Percentiles rank a stretch among this genome's conserved stretches.
Conservation (phyloP, 1,140 invertebrate genomes). For the Leguminivora glycinivorella region DNA sequence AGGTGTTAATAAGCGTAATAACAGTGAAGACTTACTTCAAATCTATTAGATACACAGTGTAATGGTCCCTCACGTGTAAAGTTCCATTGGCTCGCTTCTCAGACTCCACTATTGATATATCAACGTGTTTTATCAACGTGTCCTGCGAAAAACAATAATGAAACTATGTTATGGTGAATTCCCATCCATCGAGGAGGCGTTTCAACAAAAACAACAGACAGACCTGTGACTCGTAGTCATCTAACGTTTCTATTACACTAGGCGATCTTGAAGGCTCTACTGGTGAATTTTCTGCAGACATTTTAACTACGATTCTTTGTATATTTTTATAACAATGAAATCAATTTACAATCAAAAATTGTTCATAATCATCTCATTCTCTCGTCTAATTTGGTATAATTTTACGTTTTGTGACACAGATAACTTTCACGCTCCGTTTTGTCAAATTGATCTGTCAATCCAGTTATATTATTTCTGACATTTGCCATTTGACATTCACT, state of each 20-base stretch:
- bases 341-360: slow-evolving; percentile 4
- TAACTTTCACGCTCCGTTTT: background rate
- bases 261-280: slow-evolving; percentile 56
- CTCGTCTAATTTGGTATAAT: background rate
- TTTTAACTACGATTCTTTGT: slow-evolving; percentile 34
- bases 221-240: slow-evolving; percentile 68
- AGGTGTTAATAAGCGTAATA: slow-evolving; percentile 45
- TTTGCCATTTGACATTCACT: background rate
- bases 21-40: slow-evolving; percentile 82
- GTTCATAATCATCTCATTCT: slow-evolving; percentile 20
- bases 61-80: slow-evolving; percentile 89
- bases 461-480: background rate
- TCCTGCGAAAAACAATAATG: slow-evolving; percentile 80
- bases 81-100: slow-evolving; percentile 89
- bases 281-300: slow-evolving; percentile 68
- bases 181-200: slow-evolving; percentile 21
- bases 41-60: slow-evolving; percentile 91
- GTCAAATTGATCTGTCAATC: background rate
- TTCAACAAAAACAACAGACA: slow-evolving; percentile 37
- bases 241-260: slow-evolving; percentile 56
- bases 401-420: slow-evolving; percentile 13
- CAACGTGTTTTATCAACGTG: slow-evolving; percentile 87
- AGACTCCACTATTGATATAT: slow-evolving; percentile 90
- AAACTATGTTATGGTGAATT: slow-evolving; percentile 42
- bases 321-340: slow-evolving; percentile 23